phyloP scores from a whole-genome alignment of 2,113 vertebrate species.

The Caracal caracal region DNA sequence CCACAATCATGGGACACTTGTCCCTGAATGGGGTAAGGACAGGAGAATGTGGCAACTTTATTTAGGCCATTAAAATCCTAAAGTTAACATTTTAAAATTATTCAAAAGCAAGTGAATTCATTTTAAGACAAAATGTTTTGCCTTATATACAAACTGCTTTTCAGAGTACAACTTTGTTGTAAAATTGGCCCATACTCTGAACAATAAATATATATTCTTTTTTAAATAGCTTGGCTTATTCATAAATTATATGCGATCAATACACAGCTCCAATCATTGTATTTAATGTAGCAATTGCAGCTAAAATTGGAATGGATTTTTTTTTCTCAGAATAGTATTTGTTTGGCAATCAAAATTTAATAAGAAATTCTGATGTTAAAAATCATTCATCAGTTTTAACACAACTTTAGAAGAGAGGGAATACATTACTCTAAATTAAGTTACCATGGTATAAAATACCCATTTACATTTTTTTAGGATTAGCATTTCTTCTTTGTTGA shows the following conservation, averaged over 20 bases:
- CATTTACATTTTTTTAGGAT: not conserved
- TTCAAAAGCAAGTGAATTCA: not conserved
- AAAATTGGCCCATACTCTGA: not conserved
- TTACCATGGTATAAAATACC: not conserved
- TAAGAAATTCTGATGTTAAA: constrained; percentile 13
- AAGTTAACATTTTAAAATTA: constrained; percentile 42
- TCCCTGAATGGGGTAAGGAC: not conserved
- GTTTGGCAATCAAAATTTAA: not conserved
- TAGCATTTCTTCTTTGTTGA: constrained; percentile 28
- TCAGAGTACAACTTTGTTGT: not conserved
- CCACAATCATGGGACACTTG: not conserved
- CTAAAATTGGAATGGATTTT: not conserved
- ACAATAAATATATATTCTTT: not conserved
- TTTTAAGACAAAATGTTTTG: not conserved
- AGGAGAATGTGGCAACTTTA: not conserved
- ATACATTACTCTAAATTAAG: not conserved
- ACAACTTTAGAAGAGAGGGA: constrained; percentile 26
- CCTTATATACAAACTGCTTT: not conserved
- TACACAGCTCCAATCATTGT: not conserved
- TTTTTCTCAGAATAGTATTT: not conserved
- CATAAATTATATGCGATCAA: not conserved
- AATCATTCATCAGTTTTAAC: not conserved
- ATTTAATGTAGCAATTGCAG: not conserved
- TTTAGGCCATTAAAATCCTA: constrained; percentile 2
- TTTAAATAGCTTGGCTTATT: not conserved